phyloP scores from a whole-genome alignment of 2,113 vertebrate species.

The Festucalex cinctus region DNA sequence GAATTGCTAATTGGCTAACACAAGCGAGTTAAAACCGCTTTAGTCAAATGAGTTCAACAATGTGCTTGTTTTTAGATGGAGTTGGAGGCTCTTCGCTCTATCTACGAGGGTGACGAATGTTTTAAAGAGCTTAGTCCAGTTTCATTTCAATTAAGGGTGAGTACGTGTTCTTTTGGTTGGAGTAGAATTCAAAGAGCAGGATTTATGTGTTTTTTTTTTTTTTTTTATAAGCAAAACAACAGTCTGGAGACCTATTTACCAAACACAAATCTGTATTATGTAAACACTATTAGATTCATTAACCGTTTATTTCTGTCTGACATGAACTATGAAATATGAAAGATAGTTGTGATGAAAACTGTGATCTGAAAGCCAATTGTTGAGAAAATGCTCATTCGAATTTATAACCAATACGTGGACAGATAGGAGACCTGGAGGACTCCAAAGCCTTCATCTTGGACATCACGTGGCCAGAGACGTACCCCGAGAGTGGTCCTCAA shows the following conservation, averaged over 20 bases:
- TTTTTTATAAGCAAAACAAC: too few species aligned
- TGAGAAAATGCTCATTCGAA: background rate
- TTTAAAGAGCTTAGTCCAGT: constrained; percentile 89
- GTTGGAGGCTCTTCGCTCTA: constrained; percentile 91
- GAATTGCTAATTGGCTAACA: constrained; percentile 25
- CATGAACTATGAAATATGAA: too few species aligned
- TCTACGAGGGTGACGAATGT: constrained; percentile 92
- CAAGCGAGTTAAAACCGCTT: background rate
- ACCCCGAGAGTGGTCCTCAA: constrained; percentile 85
- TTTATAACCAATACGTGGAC: constrained; percentile 26
- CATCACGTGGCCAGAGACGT: constrained; percentile 88
- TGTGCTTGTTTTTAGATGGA: constrained; percentile 80
- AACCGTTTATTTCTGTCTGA: too few species aligned
- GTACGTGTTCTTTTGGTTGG: constrained; percentile 23
- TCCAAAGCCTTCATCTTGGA: constrained; percentile 91
- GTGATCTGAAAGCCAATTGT: too few species aligned
- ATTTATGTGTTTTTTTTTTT: background rate
- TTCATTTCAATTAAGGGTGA: constrained; percentile 93
- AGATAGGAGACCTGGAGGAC: constrained; percentile 90
- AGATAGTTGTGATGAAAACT: too few species aligned
- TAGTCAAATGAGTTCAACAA: background rate
- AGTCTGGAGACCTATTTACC: too few species aligned
- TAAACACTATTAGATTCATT: too few species aligned
- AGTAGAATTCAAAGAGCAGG: background rate
- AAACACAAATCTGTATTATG: too few species aligned